A percentile compares a stretch with the other conserved stretches of the same genome.
phyloP scores from a whole-genome alignment of 2,797 vertebrate species.

The Gorsachius magnificus region DNA sequence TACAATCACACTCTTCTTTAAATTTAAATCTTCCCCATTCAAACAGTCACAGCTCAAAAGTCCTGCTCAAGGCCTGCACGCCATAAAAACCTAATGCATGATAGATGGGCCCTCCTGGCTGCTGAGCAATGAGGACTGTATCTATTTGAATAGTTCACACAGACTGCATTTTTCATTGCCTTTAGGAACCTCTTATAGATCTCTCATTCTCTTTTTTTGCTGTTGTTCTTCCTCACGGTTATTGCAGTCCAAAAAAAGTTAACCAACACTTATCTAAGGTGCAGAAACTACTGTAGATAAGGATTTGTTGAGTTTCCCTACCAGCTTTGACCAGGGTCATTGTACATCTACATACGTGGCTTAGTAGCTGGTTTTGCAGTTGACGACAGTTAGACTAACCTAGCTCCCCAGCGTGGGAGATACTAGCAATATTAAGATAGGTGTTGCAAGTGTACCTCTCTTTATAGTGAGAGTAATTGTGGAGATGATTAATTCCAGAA shows the following conservation, averaged over 20 bases:
- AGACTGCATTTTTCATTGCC: not conserved
- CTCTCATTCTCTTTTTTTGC: not conserved
- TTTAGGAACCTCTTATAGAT: not conserved
- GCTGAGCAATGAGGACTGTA: not conserved
- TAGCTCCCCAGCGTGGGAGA: not conserved
- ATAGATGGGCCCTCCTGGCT: slow-evolving; percentile 38
- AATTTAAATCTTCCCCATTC: slow-evolving; percentile 10
- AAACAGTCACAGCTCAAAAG: slow-evolving; percentile 17
- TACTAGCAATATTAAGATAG: not conserved
- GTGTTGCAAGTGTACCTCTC: not conserved
- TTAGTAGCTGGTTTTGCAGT: not conserved
- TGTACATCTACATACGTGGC: accelerated
- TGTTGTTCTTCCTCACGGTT: not conserved
- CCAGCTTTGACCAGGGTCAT: not conserved
- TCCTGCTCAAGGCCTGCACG: not conserved
- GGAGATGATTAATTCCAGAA: not conserved
- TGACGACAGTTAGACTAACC: not conserved
- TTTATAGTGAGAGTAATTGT: not conserved
- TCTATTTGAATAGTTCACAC: not conserved
- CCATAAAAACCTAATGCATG: slow-evolving; percentile 14
- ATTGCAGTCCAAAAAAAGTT: not conserved
- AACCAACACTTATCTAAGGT: not conserved
- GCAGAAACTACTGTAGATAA: not conserved
- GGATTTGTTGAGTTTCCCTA: not conserved
- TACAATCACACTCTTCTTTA: not conserved